A percentile compares a stretch with the other conserved stretches of the same genome.
Conservation (phyloP, 2,113 vertebrate genomes). For the Fregata magnificens region DNA sequence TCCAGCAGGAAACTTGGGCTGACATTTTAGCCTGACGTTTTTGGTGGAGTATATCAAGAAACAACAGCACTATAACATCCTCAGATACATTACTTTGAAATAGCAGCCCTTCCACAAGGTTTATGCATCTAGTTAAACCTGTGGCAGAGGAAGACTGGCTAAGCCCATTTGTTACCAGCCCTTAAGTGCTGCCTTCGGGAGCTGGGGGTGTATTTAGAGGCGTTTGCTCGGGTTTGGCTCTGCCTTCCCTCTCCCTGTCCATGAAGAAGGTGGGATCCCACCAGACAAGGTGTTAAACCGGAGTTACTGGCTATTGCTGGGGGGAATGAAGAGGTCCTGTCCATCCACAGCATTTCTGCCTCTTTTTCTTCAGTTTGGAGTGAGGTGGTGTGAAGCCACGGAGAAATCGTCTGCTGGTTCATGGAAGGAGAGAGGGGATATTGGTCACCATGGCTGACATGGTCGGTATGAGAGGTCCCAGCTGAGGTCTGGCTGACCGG, state of each 20-base stretch:
- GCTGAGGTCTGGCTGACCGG: not conserved
- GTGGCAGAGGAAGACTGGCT: not conserved
- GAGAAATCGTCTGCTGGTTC: accelerated
- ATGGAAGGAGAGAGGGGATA: not conserved
- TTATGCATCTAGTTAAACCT: not conserved
- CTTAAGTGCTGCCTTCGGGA: not conserved
- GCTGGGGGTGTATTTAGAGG: not conserved
- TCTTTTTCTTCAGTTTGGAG: not conserved
- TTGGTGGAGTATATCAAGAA: not conserved
- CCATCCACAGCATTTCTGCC: not conserved
- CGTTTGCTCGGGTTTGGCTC: not conserved
- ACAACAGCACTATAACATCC: not conserved
- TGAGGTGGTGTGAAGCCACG: accelerated
- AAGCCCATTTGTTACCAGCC: not conserved
- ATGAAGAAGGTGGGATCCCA: not conserved
- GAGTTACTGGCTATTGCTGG: not conserved
- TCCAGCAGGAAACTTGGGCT: not conserved
- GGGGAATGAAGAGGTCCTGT: not conserved
- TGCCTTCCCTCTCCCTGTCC: not conserved
- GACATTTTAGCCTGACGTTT: not conserved
- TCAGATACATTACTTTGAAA: not conserved
- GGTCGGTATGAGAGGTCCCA: not conserved
- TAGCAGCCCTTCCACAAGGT: not conserved
- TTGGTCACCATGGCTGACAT: accelerated
- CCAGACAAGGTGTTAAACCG: not conserved